phyloP scores from a whole-genome alignment of 2,113 vertebrate genomes.

The Dasyornis broadbenti region DNA sequence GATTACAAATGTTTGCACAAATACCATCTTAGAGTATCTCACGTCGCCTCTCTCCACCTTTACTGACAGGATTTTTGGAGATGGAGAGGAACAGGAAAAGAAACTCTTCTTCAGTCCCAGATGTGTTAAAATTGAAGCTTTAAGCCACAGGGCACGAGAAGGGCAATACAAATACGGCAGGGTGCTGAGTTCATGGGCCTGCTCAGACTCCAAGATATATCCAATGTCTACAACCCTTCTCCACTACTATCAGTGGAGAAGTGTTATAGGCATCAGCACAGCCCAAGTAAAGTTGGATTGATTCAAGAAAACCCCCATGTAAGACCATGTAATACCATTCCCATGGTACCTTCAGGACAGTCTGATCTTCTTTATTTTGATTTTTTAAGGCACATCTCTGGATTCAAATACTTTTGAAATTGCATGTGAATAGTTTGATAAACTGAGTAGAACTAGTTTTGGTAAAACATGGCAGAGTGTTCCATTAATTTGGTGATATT shows the following conservation, averaged over 20 bases:
- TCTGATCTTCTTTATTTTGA: not conserved
- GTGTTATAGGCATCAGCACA: not conserved
- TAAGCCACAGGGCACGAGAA: fast-evolving
- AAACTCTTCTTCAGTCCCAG: not conserved
- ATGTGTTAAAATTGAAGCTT: not conserved
- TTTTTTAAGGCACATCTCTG: not conserved
- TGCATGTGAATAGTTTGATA: not conserved
- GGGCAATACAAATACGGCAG: not conserved
- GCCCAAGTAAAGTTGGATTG: not conserved
- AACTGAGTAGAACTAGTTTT: not conserved
- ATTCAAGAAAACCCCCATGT: fast-evolving
- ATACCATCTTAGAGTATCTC: not conserved
- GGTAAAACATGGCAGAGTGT: not conserved
- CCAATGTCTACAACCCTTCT: not conserved
- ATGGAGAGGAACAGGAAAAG: not conserved
- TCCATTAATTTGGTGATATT: not conserved
- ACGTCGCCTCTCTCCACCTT: not conserved
- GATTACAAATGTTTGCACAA: not conserved
- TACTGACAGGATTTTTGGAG: not conserved
- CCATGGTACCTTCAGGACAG: not conserved
- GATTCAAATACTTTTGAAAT: not conserved
- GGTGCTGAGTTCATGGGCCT: not conserved
- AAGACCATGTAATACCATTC: not conserved
- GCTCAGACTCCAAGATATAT: not conserved
- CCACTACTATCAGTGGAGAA: not conserved